Evolutionary conservation across 2,797 vertebrate genomes (phyloP), one percentile per base, ranked within the genome.

Genomic region (Sciurus vulgaris): DNA sequence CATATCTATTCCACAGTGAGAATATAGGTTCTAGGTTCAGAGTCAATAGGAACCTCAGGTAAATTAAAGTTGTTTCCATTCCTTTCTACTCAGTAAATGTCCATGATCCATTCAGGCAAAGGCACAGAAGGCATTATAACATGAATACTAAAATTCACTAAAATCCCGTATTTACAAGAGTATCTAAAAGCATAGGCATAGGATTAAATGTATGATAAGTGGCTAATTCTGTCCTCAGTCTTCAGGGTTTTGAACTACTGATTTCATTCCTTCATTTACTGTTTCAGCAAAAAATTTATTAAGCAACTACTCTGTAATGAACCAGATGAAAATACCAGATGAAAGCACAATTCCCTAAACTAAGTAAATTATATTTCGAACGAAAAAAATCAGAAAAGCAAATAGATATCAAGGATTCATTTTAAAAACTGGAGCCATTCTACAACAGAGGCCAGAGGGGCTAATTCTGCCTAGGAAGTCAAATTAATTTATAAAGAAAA

Each of bases 281-380:
- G 56, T 74, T 85, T 85, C n/a, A 63, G 54, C 54, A 95, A 86
- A 90, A 90, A 56, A 73, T 17, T 90, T 89, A 22, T 15, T 89
- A 63, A 86, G 8, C 26, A 35, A 7, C 14, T 24, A 67, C 49
- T 79, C 1, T 22, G 9, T 92, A 44, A 63, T 38, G 59, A 51
- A 12, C 1, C 54, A 61, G 49, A 88, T 51, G n/a, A n/a, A n/a
- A n/a, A 59, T 38, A 65, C 24, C 56, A 81, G 61, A 85, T 87
- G 11, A 84, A 73, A 2, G 18, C 54, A 77, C 3, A 0, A 18
- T 70, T 3, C 41, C 22, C n/a, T n/a, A 22, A 76, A 56, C 0
- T 69, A 33, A 94, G 49, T 12, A 91, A 20, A n/a, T 95, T 88
- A 59, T 77, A 87, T 76, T 94, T 35, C 61, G 83, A 74, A 89